A percentile compares a stretch with the other conserved stretches of the same genome.
These are phyloP conservation scores for Pararge aegeria DNA, from an alignment of 1,140 invertebrate species.

Conservation along the genomic window DNA sequence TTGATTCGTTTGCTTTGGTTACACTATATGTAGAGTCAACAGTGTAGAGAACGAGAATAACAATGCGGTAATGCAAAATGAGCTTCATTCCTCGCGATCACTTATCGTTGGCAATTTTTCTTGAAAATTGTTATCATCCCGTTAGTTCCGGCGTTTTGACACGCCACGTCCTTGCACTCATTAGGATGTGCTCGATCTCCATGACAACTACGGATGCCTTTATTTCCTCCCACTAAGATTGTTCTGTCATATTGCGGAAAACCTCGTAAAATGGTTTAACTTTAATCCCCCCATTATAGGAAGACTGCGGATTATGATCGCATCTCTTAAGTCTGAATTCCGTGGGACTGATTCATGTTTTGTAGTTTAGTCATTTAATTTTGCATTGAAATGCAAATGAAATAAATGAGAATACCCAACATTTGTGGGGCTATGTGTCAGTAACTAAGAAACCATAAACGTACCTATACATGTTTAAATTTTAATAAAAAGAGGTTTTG, in stretches of 20 bases:
- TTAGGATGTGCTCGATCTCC: conserved; percentile 62
- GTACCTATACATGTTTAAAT: no score
- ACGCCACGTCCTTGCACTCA: conserved; percentile 55
- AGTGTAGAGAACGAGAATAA: neutral
- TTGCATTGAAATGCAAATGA: no score
- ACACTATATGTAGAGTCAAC: neutral
- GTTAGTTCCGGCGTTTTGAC: conserved; percentile 46
- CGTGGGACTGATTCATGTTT: neutral
- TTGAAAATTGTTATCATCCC: conserved; percentile 34
- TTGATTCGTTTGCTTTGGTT: no score
- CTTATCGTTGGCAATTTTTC: conserved; percentile 26
- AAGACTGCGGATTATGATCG: conserved; percentile 3
- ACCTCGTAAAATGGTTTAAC: conserved; percentile 47
- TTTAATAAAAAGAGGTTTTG: no score
- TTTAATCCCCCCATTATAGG: conserved; percentile 15
- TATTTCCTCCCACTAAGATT: conserved; percentile 54
- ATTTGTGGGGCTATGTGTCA: no score
- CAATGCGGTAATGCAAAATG: neutral
- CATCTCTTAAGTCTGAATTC: neutral
- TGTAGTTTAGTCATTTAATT: no score
- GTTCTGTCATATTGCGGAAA: conserved; percentile 58
- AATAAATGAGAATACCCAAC: no score
- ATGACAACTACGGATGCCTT: conserved; percentile 55
- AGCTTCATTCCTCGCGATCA: neutral
- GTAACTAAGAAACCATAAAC: no score